Evolutionary conservation across 2,888 invertebrate species (phyloP).

Genomic region (Entomobrya proxima): DNA sequence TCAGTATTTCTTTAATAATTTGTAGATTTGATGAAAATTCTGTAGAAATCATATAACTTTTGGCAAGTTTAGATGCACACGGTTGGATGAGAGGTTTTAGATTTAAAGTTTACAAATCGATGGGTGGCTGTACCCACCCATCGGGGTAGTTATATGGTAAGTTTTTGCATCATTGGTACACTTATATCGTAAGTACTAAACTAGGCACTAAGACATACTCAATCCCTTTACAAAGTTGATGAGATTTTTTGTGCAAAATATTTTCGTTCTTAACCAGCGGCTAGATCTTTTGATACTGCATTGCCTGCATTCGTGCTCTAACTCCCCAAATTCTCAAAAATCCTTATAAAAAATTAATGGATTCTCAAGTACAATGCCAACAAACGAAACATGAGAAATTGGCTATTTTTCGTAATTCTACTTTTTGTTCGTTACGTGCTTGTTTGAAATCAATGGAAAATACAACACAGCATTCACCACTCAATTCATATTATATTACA

Average conservation of each 20-base stretch:
- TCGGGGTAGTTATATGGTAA: no score
- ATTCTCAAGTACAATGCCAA: conserved; percentile 33
- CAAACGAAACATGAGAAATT: conserved; percentile 33
- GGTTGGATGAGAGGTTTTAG: no score
- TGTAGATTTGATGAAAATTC: no score
- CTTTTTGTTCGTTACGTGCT: conserved; percentile 25
- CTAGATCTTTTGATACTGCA: not conserved
- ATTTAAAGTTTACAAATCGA: no score
- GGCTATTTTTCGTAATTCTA: not conserved
- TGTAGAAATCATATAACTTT: no score
- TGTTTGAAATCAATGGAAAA: not conserved
- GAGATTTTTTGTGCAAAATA: not conserved
- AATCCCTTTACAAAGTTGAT: not conserved
- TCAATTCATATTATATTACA: not conserved
- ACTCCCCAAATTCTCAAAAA: conserved; percentile 42
- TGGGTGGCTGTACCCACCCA: no score
- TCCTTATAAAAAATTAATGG: conserved; percentile 53
- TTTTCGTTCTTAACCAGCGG: not conserved
- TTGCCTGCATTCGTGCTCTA: not conserved
- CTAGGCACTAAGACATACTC: not conserved
- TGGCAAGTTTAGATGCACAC: no score
- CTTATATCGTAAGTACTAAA: not conserved
- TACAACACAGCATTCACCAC: not conserved
- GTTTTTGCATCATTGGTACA: not conserved
- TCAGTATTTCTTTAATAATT: no score